Evolutionary conservation across 2,797 vertebrate genomes (phyloP), one percentile per base, ranked within the genome.

Genomic region (Peromyscus nudipes): DNA sequence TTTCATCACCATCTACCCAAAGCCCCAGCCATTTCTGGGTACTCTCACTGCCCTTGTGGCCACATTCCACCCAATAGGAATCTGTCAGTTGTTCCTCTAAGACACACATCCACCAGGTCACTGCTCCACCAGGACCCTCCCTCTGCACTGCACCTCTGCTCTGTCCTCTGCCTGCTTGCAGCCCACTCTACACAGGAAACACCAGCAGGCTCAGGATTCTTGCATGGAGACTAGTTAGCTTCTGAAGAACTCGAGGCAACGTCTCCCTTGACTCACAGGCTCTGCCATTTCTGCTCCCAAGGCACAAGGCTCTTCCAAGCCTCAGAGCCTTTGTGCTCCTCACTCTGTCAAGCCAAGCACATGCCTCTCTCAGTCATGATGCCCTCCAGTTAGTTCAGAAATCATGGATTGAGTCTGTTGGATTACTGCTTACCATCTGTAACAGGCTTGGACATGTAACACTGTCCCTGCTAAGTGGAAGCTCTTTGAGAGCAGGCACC

Each of bases 361-460:
- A 62, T 1, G 40, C 40, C 37, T 1, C 19, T 4, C 49, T 90
- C 25, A 52, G 55, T 65, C 77, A 52, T 16, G 37, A 34, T 40
- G 27, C 43, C 55, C 25, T 77, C 21, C 34, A n/a, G n/a, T 84
- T 8, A 87, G 29, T n/a, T 52, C 4, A 52, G 34, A 37, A 71
- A 19, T 19, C 79, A 31, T 7, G 0, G 4, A 5, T 2, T 0
- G 7, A 34, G 19, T 34, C 31, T 31, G 55, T 34, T 1, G 0
- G 13, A 10, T 25, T 6, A 4, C 77, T 29, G 31, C 16, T 46
- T 34, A 29, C n/a, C 16, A 29, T 65, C 87, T 55, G 10, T 27
- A 57, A 75, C 11, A 31, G 43, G 77, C 34, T 10, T 3, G 40
- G 13, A 16, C 25, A 29, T 7, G 6, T 19, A n/a, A 5, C 10